Evolutionary conservation across 2,888 invertebrate species (phyloP).

Genomic region (Sthenelais limicola): DNA sequence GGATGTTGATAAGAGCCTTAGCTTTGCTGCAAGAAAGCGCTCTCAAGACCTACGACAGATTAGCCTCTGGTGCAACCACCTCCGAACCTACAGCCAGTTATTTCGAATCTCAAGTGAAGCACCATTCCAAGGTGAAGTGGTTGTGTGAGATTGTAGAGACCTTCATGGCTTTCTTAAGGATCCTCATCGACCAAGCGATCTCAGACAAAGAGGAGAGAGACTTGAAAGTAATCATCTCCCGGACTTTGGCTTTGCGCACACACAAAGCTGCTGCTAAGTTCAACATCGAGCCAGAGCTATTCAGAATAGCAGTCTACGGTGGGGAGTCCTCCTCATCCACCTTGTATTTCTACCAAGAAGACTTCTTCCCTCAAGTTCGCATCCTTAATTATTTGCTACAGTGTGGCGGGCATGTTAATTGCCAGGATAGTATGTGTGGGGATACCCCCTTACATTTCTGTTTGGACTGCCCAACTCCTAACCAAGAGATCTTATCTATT

Average conservation of each 20-base stretch:
- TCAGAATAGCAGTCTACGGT: slow-evolving; percentile 83
- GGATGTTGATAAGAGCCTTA: slow-evolving; percentile 51
- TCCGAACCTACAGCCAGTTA: slow-evolving; percentile 9
- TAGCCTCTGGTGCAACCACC: slow-evolving; percentile 60
- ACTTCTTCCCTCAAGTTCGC: slow-evolving; percentile 78
- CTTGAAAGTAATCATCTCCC: slow-evolving; percentile 70
- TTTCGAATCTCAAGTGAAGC: slow-evolving; percentile 19
- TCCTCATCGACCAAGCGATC: slow-evolving; percentile 39
- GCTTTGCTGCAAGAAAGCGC: slow-evolving; percentile 49
- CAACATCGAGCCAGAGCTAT: slow-evolving; percentile 82
- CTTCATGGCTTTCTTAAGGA: slow-evolving; percentile 44
- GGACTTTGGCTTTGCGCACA: slow-evolving; percentile 74
- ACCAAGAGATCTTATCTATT: slow-evolving; percentile 73
- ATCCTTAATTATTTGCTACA: slow-evolving; percentile 82
- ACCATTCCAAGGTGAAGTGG: slow-evolving; percentile 32
- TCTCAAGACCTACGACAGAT: slow-evolving; percentile 58
- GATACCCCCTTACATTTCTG: slow-evolving; percentile 83
- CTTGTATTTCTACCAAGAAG: slow-evolving; percentile 47
- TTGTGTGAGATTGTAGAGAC: slow-evolving; percentile 43
- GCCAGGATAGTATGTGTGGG: slow-evolving; percentile 80
- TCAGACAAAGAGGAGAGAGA: neutral
- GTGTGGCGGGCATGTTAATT: slow-evolving; percentile 84
- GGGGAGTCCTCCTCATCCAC: slow-evolving; percentile 42
- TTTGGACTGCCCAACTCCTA: slow-evolving; percentile 40
- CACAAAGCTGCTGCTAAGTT: slow-evolving; percentile 75